These are phyloP conservation scores for Amiota minor DNA, from an alignment of 2,888 invertebrate genomes.

Conservation along the genomic window DNA sequence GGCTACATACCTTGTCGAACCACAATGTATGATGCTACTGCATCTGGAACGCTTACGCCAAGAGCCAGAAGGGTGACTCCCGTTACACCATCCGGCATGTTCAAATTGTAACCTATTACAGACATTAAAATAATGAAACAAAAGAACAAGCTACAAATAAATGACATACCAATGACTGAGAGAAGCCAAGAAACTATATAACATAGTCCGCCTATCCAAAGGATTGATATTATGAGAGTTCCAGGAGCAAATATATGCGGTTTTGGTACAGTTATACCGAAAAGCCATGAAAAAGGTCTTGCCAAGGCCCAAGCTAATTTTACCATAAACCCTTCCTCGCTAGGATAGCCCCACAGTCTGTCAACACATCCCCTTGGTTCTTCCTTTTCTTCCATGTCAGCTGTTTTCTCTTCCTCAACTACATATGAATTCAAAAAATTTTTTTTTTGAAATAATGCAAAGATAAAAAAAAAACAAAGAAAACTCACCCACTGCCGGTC, in stretches of 20 bases:
- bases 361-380: neutral
- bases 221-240: neutral
- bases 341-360: neutral
- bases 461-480: too few relatives aligned
- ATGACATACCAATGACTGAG: conserved; percentile 71
- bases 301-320: neutral
- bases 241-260: neutral
- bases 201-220: conserved; percentile 1
- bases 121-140: neutral
- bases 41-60: conserved; percentile 90
- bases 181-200: conserved; percentile 16
- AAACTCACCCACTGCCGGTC: neutral
- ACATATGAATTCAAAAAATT: too few relatives aligned
- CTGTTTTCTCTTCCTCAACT: too few relatives aligned
- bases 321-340: neutral
- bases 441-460: too few relatives aligned
- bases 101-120: neutral
- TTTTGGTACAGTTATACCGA: neutral
- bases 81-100: neutral
- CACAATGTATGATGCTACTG: conserved; percentile 81
- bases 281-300: neutral
- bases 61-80: conserved; percentile 84
- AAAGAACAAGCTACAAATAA: too few relatives aligned
- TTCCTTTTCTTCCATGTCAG: too few relatives aligned
- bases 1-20: neutral